phyloP scores from a whole-genome alignment of 2,113 vertebrate species.

The Salvelinus alpinus region DNA sequence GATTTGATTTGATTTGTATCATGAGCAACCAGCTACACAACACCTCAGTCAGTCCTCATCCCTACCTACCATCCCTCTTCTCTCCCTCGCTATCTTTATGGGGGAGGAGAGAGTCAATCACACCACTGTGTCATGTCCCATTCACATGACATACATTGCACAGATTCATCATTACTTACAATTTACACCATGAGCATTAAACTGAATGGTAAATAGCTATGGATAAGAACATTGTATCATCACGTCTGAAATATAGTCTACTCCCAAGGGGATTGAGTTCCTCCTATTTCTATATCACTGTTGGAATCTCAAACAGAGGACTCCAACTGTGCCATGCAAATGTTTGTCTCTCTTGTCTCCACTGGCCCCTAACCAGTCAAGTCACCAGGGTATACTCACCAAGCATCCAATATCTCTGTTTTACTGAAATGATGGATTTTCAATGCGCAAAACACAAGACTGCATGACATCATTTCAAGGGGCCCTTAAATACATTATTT shows the following conservation, averaged over 20 bases:
- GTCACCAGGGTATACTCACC: constrained; percentile 20
- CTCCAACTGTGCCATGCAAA: neutral
- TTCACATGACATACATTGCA: neutral
- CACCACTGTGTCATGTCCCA: neutral
- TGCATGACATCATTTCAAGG: constrained; percentile 37
- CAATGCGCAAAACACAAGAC: constrained; percentile 18
- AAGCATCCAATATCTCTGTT: constrained; percentile 1
- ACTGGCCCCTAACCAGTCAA: neutral
- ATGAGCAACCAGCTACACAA: constrained; percentile 37
- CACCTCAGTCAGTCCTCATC: neutral
- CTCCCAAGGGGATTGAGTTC: neutral
- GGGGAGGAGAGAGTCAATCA: neutral
- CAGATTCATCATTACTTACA: neutral
- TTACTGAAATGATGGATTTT: constrained; percentile 42
- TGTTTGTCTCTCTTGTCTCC: neutral
- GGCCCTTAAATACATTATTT: constrained; percentile 23
- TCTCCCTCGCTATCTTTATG: too few species aligned
- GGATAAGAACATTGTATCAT: neutral
- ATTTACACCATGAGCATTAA: neutral
- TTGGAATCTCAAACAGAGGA: neutral
- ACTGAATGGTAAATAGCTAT: neutral
- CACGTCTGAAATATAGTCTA: neutral
- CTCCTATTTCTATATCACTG: neutral
- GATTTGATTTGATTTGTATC: too few species aligned
- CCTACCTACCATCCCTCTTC: too few species aligned